Conservation (phyloP, 2,888 invertebrate genomes). For the Leptopterna dolabrata region DNA sequence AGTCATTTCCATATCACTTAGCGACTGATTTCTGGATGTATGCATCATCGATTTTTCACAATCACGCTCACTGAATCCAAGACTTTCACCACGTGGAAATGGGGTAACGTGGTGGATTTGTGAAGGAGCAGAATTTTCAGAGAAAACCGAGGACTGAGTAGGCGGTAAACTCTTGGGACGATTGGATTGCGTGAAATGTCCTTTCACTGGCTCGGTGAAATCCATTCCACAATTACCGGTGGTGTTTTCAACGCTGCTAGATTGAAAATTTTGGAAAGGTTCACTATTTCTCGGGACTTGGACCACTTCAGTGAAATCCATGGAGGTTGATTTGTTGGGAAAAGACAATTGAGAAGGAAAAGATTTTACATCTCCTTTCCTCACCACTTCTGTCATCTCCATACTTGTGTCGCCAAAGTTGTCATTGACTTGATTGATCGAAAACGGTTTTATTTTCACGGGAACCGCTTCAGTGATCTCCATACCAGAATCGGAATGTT, state of each 20-base stretch:
- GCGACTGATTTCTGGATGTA: background rate
- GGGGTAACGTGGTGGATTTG: background rate
- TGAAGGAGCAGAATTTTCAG: background rate
- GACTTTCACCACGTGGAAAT: background rate
- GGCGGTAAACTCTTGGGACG: background rate
- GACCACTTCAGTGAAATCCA: slow-evolving; percentile 30
- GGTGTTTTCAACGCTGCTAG: background rate
- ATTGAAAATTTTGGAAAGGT: background rate
- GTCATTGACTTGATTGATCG: background rate
- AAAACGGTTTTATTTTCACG: background rate
- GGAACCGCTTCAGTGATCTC: slow-evolving; percentile 47
- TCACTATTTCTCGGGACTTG: background rate
- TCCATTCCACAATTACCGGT: background rate
- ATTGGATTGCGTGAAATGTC: background rate
- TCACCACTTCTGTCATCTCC: slow-evolving; percentile 31
- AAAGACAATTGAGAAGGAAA: background rate
- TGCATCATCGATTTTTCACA: background rate
- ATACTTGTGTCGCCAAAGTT: slow-evolving; percentile 18
- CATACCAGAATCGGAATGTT: slow-evolving; percentile 27
- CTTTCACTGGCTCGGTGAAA: background rate
- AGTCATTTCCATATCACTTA: slow-evolving; percentile 42
- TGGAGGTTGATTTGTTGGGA: background rate
- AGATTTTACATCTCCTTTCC: background rate
- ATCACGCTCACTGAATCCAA: background rate
- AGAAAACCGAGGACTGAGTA: background rate